These are phyloP conservation scores for Lampropteryx suffumata DNA, from an alignment of 2,888 invertebrate genomes.

Conservation along the genomic window DNA sequence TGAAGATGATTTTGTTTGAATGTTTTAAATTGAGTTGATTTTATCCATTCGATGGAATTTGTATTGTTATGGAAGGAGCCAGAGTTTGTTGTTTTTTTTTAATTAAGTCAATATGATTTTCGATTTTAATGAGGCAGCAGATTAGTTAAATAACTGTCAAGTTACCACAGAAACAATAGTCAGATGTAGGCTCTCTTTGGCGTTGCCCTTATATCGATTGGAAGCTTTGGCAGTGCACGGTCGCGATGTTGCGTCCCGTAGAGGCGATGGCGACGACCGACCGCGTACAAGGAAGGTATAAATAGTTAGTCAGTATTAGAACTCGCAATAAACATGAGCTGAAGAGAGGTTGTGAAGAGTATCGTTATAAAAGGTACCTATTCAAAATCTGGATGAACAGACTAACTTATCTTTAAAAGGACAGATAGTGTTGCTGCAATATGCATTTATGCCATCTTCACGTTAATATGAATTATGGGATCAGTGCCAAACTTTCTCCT, in stretches of 20 bases:
- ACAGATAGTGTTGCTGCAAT: conserved; percentile 76
- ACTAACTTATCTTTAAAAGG: conserved; percentile 70
- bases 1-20: conserved; percentile 76
- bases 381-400: conserved; percentile 77
- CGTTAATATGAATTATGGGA: conserved; percentile 77
- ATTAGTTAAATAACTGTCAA: conserved; percentile 73
- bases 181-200: conserved; percentile 78
- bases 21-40: conserved; percentile 79
- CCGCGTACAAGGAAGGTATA: conserved; percentile 38
- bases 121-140: conserved; percentile 74
- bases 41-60: conserved; percentile 80
- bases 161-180: conserved; percentile 80
- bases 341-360: conserved; percentile 79
- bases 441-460: conserved; percentile 80
- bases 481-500: conserved; percentile 82
- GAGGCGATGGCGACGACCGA: conserved; percentile 7
- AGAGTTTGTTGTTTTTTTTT: conserved; percentile 78
- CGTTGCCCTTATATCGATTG: conserved; percentile 57
- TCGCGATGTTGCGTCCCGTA: conserved; percentile 3
- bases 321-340: conserved; percentile 68
- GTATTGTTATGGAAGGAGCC: conserved; percentile 79
- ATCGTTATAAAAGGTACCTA: conserved; percentile 82
- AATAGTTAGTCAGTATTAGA: conserved; percentile 70
- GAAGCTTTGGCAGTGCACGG: conserved; percentile 47
- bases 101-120: conserved; percentile 77